Base-by-base conservation (phyloP, 2,888 invertebrate species). In the Cryptophagus acutangulus region DNA sequence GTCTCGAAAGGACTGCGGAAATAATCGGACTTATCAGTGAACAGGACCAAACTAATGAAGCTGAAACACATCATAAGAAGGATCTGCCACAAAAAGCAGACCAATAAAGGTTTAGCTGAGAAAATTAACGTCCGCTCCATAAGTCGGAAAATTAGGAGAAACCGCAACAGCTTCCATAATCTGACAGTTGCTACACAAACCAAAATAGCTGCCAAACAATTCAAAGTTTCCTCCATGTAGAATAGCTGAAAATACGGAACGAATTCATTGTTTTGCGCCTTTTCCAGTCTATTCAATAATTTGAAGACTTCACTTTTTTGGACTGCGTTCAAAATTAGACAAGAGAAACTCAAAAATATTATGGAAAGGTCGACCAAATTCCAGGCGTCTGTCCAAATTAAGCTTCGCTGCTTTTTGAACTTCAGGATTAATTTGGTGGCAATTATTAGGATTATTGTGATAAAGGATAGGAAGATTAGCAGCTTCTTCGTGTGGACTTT, bases 131-230 rank as follows among this genome's bases (percentile, higher is more conserved):
- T 62, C 39, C 51, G 51, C 38, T 63, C 62, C 3, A 55, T 52
- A n/a, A 61, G 39, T 40, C 48, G 48, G 37, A 63, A 58, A 20
- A 62, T 57, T 2, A 49, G 10, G 29, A 58, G 42, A 39, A 59
- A 62, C 41, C 60, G 45, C 12, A 64, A 41, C 28, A 64, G 40
- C 30, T 58, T 60, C 64, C 62, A 64, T 0, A 63, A 37, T 5
- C 62, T 53, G 3, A 62, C 37, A 2, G 62, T 64, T 2, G 61
- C 56, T 9, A 62, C 35, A 38, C 58, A 54, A 6, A 64, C 54
- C 24, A 64, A 41, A 18, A 49, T 6, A 9, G 58, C 58, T 1
- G 54, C 54, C 12, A 58, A 34, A 1, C 51, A 18, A 0, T 54
- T 58, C n/a, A 62, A 39, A n/a, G 44, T 29, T 5, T 40, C 44